Evolutionary conservation across 2,888 invertebrate genomes (phyloP).

Genomic region (Serrognathus titanus): DNA sequence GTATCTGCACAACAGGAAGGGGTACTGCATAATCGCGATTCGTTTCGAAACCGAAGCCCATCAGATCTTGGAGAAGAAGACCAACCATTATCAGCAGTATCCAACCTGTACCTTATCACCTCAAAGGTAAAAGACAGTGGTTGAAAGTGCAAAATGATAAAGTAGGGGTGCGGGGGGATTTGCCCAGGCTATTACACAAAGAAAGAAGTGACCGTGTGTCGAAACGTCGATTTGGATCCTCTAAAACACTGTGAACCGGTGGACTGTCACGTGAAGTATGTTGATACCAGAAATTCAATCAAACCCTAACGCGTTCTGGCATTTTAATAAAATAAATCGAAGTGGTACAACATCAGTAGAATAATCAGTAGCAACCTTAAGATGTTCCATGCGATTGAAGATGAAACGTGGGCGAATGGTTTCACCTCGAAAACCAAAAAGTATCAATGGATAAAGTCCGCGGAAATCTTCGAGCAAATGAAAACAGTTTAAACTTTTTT

Average conservation of each 20-base stretch:
- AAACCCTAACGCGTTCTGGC: too few species aligned
- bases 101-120: neutral
- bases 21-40: slow-evolving; percentile 30
- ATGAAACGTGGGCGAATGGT: too few species aligned
- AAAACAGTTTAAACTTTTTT: too few species aligned
- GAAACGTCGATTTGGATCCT: slow-evolving; percentile 49
- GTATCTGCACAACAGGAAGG: slow-evolving; percentile 32
- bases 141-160: neutral
- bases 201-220: slow-evolving; percentile 30
- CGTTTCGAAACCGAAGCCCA: slow-evolving; percentile 24
- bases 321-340: too few species aligned
- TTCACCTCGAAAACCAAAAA: too few species aligned
- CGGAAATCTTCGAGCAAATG: too few species aligned
- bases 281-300: slow-evolving; percentile 45
- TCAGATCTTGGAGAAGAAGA: slow-evolving; percentile 25
- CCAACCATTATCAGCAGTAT: slow-evolving; percentile 20
- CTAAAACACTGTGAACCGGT: slow-evolving; percentile 51
- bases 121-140: slow-evolving; percentile 6
- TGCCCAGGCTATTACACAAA: slow-evolving; percentile 23
- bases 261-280: slow-evolving; percentile 56
- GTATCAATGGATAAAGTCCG: too few species aligned
- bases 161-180: neutral
- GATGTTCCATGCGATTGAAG: too few species aligned
- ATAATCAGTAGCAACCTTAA: too few species aligned
- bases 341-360: too few species aligned